A percentile compares a stretch with the other conserved stretches of the same genome.
phyloP scores from a whole-genome alignment of 2,888 invertebrate species.

The Sarcophaga variegata region DNA sequence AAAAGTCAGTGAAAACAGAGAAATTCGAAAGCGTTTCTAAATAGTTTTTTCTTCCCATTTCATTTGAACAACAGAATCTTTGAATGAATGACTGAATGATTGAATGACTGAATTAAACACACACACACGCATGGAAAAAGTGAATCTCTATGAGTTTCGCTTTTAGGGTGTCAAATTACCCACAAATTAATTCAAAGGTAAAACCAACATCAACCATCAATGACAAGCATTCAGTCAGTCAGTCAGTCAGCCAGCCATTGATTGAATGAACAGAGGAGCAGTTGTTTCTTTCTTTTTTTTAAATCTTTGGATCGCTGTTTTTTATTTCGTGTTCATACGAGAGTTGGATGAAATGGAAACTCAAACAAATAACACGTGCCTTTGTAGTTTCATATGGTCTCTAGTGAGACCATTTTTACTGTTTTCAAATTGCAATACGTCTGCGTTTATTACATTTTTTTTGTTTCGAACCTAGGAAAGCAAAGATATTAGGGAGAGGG shows the following conservation, averaged over 20 bases:
- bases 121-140: slow-evolving; percentile 24
- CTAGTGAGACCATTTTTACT: slow-evolving; percentile 33
- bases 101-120: no score
- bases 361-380: slow-evolving; percentile 63
- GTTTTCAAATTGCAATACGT: slow-evolving; percentile 34
- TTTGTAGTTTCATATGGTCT: slow-evolving; percentile 58
- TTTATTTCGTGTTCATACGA: neutral
- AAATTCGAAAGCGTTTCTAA: slow-evolving; percentile 26
- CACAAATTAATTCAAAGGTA: slow-evolving; percentile 65
- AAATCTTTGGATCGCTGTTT: slow-evolving; percentile 11
- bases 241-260: no score
- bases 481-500: slow-evolving; percentile 7
- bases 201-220: slow-evolving; percentile 33
- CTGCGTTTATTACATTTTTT: neutral
- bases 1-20: slow-evolving; percentile 33
- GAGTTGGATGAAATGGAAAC: slow-evolving; percentile 42
- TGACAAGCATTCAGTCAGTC: neutral
- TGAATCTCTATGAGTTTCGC: slow-evolving; percentile 42
- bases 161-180: slow-evolving; percentile 46
- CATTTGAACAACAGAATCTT: no score
- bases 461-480: slow-evolving; percentile 17
- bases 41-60: neutral
- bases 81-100: no score
- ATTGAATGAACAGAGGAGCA: slow-evolving; percentile 5
- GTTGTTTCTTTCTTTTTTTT: slow-evolving; percentile 23